Conservation (phyloP, 1,140 invertebrate genomes). For the Patella vulgata region DNA sequence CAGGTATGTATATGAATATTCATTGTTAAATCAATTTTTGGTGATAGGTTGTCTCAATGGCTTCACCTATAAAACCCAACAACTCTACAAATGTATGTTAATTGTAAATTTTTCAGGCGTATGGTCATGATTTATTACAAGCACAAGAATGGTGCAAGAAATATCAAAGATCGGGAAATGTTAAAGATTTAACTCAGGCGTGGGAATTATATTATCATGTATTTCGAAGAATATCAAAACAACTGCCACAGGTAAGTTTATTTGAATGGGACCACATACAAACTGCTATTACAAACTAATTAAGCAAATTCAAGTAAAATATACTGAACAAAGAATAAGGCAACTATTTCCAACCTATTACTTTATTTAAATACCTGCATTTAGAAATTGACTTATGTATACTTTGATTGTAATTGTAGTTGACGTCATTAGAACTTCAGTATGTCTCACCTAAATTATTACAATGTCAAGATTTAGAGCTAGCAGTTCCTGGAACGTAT, state of each 20-base stretch:
- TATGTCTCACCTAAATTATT: constrained; percentile 95
- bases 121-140: constrained; percentile 91
- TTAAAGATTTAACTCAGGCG: constrained; percentile 93
- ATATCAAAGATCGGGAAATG: constrained; percentile 85
- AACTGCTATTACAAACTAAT: too few relatives aligned
- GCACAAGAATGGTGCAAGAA: constrained; percentile 92
- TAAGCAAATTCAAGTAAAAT: too few relatives aligned
- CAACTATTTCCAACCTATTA: constrained; percentile 91
- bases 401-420: too few relatives aligned
- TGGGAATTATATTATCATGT: constrained; percentile 99
- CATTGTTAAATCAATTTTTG: too few relatives aligned
- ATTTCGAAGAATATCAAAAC: constrained; percentile 92
- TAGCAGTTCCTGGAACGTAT: constrained; percentile 95
- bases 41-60: too few relatives aligned
- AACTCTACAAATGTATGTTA: too few relatives aligned
- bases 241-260: constrained; percentile 80
- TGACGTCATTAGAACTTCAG: constrained; percentile 81
- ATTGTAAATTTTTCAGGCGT: constrained; percentile 72
- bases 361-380: constrained; percentile 76
- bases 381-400: too few relatives aligned
- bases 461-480: constrained; percentile 87
- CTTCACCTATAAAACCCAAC: too few relatives aligned
- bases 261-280: too few relatives aligned
- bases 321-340: too few relatives aligned
- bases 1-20: too few relatives aligned